Base-by-base conservation (phyloP, 2,888 invertebrate genomes). In the Sthenelais limicola region DNA sequence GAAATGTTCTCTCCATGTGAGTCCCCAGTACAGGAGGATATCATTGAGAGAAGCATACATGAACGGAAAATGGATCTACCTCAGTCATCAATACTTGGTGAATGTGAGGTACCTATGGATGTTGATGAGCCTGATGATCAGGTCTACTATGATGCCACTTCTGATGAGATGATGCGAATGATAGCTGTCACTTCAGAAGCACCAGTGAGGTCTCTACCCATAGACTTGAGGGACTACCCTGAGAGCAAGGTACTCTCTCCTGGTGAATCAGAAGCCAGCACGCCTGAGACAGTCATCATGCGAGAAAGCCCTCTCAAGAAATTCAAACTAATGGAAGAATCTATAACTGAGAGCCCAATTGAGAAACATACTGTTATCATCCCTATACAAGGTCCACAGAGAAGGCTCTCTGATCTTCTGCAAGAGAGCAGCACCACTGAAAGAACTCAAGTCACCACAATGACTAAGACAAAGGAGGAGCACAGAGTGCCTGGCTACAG, bases 241-340 rank as follows among this genome's bases (percentile, higher is more conserved):
- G 21, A 5, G 38, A 21, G 33, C 5, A 35, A 24, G 4, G 62
- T 38, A 1, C 38, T 26, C 38, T 24, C 32, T n/a, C 54, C 54
- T 15, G n/a, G 21, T 33, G 58, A 38, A 3, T 62, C 62, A 1
- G 62, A 62, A 5, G 38, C 24, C 1, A 62, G 62, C 35, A 62
- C 62, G 4, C 62, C 62, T 3, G 62, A 62, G 7, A 62, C 62
- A 15, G 62, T 62, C 38, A 62, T 62, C 7, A 62, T 62, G 62
- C 38, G 38, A 28, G 62, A 62, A 18, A 7, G 38, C 1, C 38
- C 35, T 9, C 15, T 38, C 9, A 62, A 24, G 62, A 35, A 38
- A 43, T 62, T 62, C 28, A 62, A 21, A 15, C 24, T 7, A 3
- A 35, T 3, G 2, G 62, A 35, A 43, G 38, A 62, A 21, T 26